These are phyloP conservation scores for Agonum fuliginosum DNA, from an alignment of 2,888 invertebrate species.

Conservation along the genomic window DNA sequence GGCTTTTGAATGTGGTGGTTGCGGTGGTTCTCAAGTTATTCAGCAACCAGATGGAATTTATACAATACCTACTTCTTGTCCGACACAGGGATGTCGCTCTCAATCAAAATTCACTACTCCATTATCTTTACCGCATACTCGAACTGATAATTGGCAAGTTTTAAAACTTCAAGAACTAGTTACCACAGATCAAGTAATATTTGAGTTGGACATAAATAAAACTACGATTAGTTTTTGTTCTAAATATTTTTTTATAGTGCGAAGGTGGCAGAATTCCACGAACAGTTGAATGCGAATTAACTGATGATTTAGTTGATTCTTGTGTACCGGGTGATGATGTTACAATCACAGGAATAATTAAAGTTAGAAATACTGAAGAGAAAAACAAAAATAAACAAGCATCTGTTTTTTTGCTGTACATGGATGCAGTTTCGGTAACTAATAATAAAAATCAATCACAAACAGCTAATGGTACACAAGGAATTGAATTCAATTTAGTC, in stretches of 20 bases:
- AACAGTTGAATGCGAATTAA: conserved; percentile 89
- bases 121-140: conserved; percentile 81
- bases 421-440: conserved; percentile 86
- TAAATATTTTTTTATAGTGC: conserved; percentile 72
- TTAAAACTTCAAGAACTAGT: conserved; percentile 88
- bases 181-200: conserved; percentile 77
- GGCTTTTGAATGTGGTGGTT: conserved; percentile 85
- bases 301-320: conserved; percentile 86
- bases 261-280: conserved; percentile 84
- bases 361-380: conserved; percentile 79
- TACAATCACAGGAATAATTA: conserved; percentile 89
- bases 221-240: conserved; percentile 49
- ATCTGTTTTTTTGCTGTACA: conserved; percentile 81
- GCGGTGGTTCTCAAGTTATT: conserved; percentile 80
- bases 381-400: conserved; percentile 77
- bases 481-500: conserved; percentile 80
- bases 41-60: conserved; percentile 79
- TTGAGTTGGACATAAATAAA: no score
- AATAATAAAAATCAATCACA: conserved; percentile 82
- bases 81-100: conserved; percentile 75
- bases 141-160: conserved; percentile 86
- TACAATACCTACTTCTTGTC: conserved; percentile 76
- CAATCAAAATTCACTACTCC: conserved; percentile 79
- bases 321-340: conserved; percentile 93
- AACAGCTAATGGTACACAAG: conserved; percentile 71